Conservation (phyloP, 2,797 vertebrate species). For the Fundulus diaphanus region DNA sequence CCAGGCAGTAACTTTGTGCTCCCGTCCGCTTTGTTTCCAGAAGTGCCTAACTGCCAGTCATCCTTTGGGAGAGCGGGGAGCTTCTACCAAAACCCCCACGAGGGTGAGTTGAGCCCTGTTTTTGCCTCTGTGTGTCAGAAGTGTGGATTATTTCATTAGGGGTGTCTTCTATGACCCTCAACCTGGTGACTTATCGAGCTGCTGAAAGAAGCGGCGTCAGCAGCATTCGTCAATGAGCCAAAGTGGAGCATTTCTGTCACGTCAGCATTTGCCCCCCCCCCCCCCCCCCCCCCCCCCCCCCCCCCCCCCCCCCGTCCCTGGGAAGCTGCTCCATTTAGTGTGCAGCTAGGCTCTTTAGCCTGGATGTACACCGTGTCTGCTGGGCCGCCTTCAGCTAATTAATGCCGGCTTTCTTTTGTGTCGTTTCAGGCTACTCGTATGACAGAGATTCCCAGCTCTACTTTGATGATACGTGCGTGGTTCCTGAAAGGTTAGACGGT, state of each 20-base stretch:
- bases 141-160: neutral
- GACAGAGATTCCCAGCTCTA: conserved; percentile 92
- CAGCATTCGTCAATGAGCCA: conserved; percentile 21
- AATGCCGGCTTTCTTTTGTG: conserved; percentile 3
- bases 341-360: neutral
- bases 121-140: neutral
- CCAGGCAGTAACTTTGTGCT: conserved; percentile 38
- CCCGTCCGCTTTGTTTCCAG: conserved; percentile 77
- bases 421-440: conserved; percentile 86
- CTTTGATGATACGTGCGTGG: conserved; percentile 94
- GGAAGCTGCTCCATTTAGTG: conserved; percentile 22
- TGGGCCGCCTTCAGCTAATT: neutral
- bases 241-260: conserved; percentile 9
- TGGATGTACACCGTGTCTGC: neutral
- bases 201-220: conserved; percentile 18
- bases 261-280: neutral
- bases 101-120: conserved; percentile 83
- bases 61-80: conserved; percentile 87
- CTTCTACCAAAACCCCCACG: conserved; percentile 90
- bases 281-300: too few relatives aligned
- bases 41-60: conserved; percentile 98
- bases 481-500: conserved; percentile 94
- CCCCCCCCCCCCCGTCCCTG: conserved; percentile 6
- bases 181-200: conserved; percentile 9
- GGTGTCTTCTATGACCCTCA: conserved; percentile 8